Evolutionary conservation across 1,140 invertebrate species (phyloP), one percentile per base, ranked within the genome.

Genomic region (Microplitis mediator): DNA sequence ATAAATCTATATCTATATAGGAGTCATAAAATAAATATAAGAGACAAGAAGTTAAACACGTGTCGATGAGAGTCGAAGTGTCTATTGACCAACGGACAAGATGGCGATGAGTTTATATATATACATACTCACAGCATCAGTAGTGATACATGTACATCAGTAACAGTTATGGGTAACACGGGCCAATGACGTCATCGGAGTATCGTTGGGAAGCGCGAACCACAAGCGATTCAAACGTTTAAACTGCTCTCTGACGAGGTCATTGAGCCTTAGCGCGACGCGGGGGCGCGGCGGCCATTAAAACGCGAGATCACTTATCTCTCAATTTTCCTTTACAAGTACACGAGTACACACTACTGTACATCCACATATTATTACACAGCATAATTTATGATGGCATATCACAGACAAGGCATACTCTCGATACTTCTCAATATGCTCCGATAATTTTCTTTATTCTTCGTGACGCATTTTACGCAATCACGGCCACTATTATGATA

Each of bases 201-300:
- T n/a, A 64, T 64, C 36, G 64, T 52, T 14, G 61, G 65, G 61
- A 36, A 34, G 71, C 39, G 64, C 50, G 52, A 72, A 72, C 31
- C 63, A 72, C 11, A 66, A 51, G 64, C 62, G 63, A 65, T 68
- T 68, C n/a, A 35, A 68, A 68, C n/a, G 23, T 5, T 32, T 16
- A 45, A n/a, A n/a, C 16, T 45, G 39, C 39, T 45, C 39, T 45
- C 31, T 14, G 54, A 62, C 65, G 71, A 72, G 71, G 71, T 72
- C 71, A 51, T 72, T 72, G 71, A 72, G 71, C 71, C 56, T 72
- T 67, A 56, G 64, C 64, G 71, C 52, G 63, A 62, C 56, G 64
- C 63, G 71, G 71, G 71, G 71, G 71, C 71, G 71, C 71, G 64
- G 52, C 71, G 64, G 71, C 71, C 71, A 72, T 72, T 72, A 72